Evolutionary conservation across 2,113 vertebrate genomes (phyloP), one percentile per base, ranked within the genome.

Genomic region (Gila orcuttii): DNA sequence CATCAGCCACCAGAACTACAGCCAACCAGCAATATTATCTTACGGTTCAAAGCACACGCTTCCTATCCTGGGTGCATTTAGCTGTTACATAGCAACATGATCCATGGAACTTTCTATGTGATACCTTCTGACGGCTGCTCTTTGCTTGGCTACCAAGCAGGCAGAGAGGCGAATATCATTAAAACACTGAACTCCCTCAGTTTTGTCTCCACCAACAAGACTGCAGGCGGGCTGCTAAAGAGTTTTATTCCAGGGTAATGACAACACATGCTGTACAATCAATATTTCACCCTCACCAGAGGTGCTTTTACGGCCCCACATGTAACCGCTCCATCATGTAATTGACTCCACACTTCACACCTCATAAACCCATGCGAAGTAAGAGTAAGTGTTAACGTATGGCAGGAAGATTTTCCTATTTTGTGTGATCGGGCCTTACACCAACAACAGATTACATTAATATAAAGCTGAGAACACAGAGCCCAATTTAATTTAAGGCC

Each of bases 11-110:
- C 28, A 66, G 64, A 33, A 19, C 64, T 68, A 15, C 0, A 6
- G 13, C 15, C 7, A 69, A 69, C 15, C 19, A 69, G 66, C 31
- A 69, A 69, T 36, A 21, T 36, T 69, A 3, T 69, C 66, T 36
- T 69, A 69, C 1, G 0, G 64, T 68, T 68, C 15, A 3, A 68
- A 36, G 31, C 31, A 36, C 66, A 69, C 7, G 2, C 6, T 69
- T 36, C 15, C 45, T 75, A 75, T 28, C 21, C n/a, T 50, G 42
- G 42, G 42, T 75, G 45, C 42, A 13, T 28, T 75, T 50, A 75
- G 23, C 42, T 28, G 73, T 75, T 36, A 75, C 42, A 50, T 50
- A 75, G 73, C 73, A 50, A 75, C 73, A 75, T n/a, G 3, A 42
- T 13, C 39, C 2, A 3, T n/a, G 23, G 23, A 75, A 47, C 71